These are phyloP conservation scores for Mustelus asterias DNA, from an alignment of 2,113 vertebrate species.

Conservation along the genomic window DNA sequence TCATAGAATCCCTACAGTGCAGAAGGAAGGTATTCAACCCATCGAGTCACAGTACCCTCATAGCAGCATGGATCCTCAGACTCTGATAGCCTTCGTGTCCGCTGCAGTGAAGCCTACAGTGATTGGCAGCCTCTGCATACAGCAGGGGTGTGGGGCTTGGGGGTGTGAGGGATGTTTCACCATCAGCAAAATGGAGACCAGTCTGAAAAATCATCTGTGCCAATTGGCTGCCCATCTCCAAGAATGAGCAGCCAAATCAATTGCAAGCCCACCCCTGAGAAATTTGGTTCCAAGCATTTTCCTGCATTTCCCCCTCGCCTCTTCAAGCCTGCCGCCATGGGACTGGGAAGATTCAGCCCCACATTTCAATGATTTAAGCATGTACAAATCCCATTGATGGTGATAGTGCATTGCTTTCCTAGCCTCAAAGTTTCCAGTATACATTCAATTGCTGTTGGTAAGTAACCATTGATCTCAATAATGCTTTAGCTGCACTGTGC, in stretches of 20 bases:
- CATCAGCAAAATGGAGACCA: background rate
- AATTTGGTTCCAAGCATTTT: background rate
- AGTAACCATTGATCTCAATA: conserved; percentile 11
- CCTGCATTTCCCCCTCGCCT: no score
- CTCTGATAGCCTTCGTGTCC: background rate
- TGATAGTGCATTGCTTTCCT: background rate
- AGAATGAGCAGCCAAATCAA: background rate
- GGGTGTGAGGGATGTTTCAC: no score
- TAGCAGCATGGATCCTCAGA: background rate
- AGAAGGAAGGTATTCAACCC: no score
- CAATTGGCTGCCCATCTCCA: background rate
- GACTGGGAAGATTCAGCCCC: background rate
- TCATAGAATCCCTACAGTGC: no score
- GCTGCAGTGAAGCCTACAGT: background rate
- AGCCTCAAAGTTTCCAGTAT: background rate
- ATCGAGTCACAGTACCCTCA: background rate
- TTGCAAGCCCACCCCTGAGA: background rate
- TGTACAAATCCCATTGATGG: background rate
- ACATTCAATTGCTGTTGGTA: conserved; percentile 15
- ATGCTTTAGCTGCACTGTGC: background rate
- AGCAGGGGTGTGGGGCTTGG: no score
- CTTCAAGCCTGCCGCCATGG: background rate
- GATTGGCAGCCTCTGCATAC: background rate
- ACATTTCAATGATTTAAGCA: background rate
- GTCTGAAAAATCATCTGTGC: background rate